These are phyloP conservation scores for Eupithecia centaureata DNA, from an alignment of 2,888 invertebrate genomes.

Conservation along the genomic window DNA sequence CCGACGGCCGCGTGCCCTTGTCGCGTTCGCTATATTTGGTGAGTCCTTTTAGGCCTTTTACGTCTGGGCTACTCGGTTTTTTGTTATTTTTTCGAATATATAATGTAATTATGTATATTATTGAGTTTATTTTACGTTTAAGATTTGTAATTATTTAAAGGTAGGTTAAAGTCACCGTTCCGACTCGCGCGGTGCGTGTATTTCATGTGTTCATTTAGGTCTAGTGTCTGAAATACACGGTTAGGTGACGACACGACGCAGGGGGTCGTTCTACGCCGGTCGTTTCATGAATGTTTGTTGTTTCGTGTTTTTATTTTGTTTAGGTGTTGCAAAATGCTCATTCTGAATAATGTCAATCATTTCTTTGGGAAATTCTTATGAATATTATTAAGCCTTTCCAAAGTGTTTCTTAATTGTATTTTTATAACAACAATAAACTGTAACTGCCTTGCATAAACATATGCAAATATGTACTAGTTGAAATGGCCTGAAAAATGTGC, in stretches of 20 bases:
- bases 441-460: constrained; percentile 9
- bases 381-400: constrained; percentile 43
- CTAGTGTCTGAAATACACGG: constrained; percentile 78
- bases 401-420: constrained; percentile 24
- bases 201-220: constrained; percentile 84
- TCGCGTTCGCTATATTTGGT: constrained; percentile 2
- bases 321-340: constrained; percentile 74
- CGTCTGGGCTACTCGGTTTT: constrained; percentile 58
- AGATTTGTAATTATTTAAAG: constrained; percentile 80
- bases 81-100: constrained; percentile 77
- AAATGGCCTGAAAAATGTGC: constrained; percentile 33
- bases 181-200: constrained; percentile 71
- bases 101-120: constrained; percentile 84
- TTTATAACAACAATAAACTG: constrained; percentile 13
- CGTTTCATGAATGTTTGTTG: constrained; percentile 77
- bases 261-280: constrained; percentile 69
- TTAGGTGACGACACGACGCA: constrained; percentile 63
- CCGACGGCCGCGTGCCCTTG: background rate
- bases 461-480: constrained; percentile 17
- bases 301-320: constrained; percentile 75
- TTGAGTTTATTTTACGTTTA: constrained; percentile 81
- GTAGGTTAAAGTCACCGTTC: constrained; percentile 68
- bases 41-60: constrained; percentile 25
- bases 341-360: constrained; percentile 83
- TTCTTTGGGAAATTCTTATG: constrained; percentile 69